Percentiles rank a stretch among this genome's conserved stretches.
Conservation (phyloP, 2,113 vertebrate genomes). For the Rissa tridactyla region DNA sequence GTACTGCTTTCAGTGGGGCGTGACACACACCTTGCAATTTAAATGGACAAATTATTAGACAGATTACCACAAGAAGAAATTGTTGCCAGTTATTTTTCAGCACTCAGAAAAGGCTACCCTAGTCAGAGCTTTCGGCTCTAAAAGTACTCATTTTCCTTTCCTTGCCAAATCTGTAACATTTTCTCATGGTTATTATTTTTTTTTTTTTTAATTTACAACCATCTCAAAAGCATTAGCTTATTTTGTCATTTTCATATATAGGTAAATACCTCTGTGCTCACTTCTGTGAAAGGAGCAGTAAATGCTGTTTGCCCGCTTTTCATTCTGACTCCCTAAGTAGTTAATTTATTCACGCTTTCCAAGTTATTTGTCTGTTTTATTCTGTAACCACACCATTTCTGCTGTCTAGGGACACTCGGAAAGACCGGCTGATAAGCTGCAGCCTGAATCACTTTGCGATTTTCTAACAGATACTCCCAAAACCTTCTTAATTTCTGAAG, state of each 20-base stretch:
- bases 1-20: fast-evolving
- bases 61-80: background rate
- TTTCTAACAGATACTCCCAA: background rate
- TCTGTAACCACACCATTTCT: background rate
- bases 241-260: background rate
- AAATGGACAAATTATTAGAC: background rate
- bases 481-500: background rate
- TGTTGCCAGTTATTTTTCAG: background rate
- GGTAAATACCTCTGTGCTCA: background rate
- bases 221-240: background rate
- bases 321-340: background rate
- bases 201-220: background rate
- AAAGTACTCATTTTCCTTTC: background rate
- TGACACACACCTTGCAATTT: background rate
- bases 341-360: background rate
- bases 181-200: background rate
- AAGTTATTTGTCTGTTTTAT: background rate
- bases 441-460: background rate
- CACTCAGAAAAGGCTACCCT: background rate
- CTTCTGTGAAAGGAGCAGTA: background rate
- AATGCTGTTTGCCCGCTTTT: background rate
- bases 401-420: constrained; percentile 15
- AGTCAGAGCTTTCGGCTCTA: background rate
- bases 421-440: background rate
- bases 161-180: background rate